Evolutionary conservation across 2,113 vertebrate species (phyloP).

Genomic region (Pitta sordida): DNA sequence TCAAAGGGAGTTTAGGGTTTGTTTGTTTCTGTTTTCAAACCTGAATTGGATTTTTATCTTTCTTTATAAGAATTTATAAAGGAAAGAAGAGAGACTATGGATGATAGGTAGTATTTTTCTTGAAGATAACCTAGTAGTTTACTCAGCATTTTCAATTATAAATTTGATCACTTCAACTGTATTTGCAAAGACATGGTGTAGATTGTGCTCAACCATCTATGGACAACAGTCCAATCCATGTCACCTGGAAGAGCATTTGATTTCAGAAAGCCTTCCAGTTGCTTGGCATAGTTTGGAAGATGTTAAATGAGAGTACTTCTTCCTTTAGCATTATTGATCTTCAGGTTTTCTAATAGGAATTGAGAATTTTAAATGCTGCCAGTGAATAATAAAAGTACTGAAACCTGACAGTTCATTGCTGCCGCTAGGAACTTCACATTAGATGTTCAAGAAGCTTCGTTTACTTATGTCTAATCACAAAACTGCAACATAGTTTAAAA

Average conservation of each 20-base stretch:
- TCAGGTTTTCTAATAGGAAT: not conserved
- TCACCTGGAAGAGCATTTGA: not conserved
- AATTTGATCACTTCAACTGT: not conserved
- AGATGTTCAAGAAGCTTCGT: not conserved
- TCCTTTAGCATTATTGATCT: slow-evolving; percentile 9
- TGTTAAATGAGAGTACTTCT: not conserved
- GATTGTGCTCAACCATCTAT: not conserved
- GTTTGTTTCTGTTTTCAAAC: not conserved
- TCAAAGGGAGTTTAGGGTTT: not conserved
- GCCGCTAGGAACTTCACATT: not conserved
- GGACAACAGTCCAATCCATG: not conserved
- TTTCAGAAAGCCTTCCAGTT: not conserved
- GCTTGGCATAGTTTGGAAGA: not conserved
- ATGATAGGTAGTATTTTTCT: not conserved
- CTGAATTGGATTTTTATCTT: not conserved
- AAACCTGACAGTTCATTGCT: not conserved
- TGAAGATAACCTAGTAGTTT: not conserved
- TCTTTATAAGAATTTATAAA: not conserved
- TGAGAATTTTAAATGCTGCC: slow-evolving; percentile 7
- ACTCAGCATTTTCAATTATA: not conserved
- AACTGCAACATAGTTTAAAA: not conserved
- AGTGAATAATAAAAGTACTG: not conserved
- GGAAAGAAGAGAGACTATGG: not conserved
- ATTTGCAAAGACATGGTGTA: not conserved
- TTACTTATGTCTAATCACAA: not conserved